phyloP scores from a whole-genome alignment of 2,113 vertebrate genomes.

The Poeciliopsis retropinna region DNA sequence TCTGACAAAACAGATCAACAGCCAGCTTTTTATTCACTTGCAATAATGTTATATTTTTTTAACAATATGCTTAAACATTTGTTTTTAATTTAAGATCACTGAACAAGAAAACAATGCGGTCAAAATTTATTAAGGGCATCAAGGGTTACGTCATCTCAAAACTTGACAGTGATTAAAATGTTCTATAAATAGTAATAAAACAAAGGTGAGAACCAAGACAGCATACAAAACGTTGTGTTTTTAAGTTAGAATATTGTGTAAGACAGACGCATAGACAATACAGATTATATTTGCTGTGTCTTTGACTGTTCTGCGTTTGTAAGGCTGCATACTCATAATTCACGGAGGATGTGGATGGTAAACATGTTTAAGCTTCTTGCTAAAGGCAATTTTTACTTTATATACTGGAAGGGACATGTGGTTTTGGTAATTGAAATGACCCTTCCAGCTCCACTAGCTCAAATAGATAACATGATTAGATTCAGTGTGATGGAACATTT shows the following conservation, averaged over 20 bases:
- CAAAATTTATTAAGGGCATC: no score
- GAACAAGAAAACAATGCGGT: not conserved
- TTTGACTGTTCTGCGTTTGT: not conserved
- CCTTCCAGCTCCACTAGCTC: not conserved
- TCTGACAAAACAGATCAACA: constrained; percentile 35
- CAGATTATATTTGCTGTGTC: not conserved
- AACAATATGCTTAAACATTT: not conserved
- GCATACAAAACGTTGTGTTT: not conserved
- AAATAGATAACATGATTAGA: not conserved
- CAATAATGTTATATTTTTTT: not conserved
- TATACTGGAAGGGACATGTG: not conserved
- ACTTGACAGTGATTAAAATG: not conserved
- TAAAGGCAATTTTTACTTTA: not conserved
- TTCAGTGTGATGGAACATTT: constrained; percentile 7
- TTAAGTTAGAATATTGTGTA: not conserved
- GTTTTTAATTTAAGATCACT: not conserved
- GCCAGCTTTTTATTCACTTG: not conserved
- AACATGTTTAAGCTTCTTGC: not conserved
- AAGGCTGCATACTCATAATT: not conserved
- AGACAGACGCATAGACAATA: not conserved
- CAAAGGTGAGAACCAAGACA: not conserved
- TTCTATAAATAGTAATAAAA: not conserved
- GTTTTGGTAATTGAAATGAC: not conserved
- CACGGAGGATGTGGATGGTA: not conserved
- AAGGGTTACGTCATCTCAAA: not conserved